Evolutionary conservation across 2,888 invertebrate species (phyloP), one percentile per base, ranked within the genome.

Genomic region (Omphaloscelis lunosa): DNA sequence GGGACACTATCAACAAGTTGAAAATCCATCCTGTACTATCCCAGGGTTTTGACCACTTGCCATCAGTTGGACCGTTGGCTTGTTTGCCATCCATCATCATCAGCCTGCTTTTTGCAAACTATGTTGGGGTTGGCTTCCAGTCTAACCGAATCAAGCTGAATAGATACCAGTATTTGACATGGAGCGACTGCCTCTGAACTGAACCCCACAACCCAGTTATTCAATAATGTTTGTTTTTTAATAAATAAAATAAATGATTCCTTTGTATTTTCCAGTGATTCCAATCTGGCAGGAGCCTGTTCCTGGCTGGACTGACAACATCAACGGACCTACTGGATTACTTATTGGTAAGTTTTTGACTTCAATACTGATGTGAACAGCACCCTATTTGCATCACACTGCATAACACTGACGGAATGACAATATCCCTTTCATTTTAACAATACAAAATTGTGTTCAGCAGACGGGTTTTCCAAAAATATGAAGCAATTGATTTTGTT

Each of bases 291-390:
- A 97, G 90, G 98, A 98, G 80, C 99, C 99, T 0, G 91, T 98
- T 0, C 98, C 98, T 0, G 99, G 98, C 84, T 93, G 99, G 99
- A 98, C 99, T 0, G 99, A 99, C 93, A 99, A 99, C 90, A 98
- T 99, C 75, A 99, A 99, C 90, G 99, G 99, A n/a, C 99, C 99
- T 0, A 98, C 98, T 0, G 99, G 99, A 12, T 95, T 98, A 2
- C 95, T 99, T 7, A 98, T 96, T 77, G 96, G 96, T 95, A 90
- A 91, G 88, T 71, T n/a, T 45, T 76, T 45, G 15, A 59, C 9
- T 20, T 59, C 29, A 59, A 29, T 20, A 20, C 34, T 20, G 20
- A 34, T 34, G 34, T 29, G 29, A 61, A 29, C 59, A 29, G 59
- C 59, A 8, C 20, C 8, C 9, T 61, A 9, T 8, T 59, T 59